Base-by-base conservation (phyloP, 1,140 invertebrate species). In the Pachyrhynchus sulphureomaculatus region DNA sequence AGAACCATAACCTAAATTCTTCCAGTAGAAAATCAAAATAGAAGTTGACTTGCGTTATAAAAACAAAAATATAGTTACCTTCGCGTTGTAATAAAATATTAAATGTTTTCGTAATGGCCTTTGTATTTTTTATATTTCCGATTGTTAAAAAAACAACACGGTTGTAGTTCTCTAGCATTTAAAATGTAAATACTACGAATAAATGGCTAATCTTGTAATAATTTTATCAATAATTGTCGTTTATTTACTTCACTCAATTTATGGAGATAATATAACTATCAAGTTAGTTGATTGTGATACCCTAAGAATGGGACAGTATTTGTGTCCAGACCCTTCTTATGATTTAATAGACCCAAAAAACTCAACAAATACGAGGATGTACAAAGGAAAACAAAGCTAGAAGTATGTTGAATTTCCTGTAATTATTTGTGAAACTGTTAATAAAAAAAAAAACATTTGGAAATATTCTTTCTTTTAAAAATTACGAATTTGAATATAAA, bases 351-450 rank as follows among this genome's bases (percentile, higher is more conserved):
- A 97, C 79, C 83, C 85, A 3, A 85, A n/a, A 88, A 72, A 97
- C 95, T 2, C 95, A 98, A 76, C 93, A 97, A 72, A 87, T 89
- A 29, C 79, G 75, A 65, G 89, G 87, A 29, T 98, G 95, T 76
- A 86, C 84, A 10, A 84, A 85, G 72, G 83, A 92, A 71, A 90
- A 90, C 68, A 84, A 83, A 76, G 90, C 90, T 33, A 84, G 86
- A 83, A 84, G 90, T 92, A 81, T 66, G 33, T 49, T 6, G n/a
- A n/a, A n/a, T n/a, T n/a, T n/a, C n/a, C n/a, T n/a, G n/a, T n/a
- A n/a, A n/a, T n/a, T n/a, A n/a, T n/a, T n/a, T n/a, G n/a, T n/a
- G n/a, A n/a, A n/a, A n/a, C n/a, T n/a, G n/a, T n/a, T n/a, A n/a
- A n/a, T n/a, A n/a, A n/a, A n/a, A n/a, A n/a, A n/a, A n/a, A n/a